Evolutionary conservation across 2,797 vertebrate species (phyloP).

Genomic region (Ctenosaura bakeri): DNA sequence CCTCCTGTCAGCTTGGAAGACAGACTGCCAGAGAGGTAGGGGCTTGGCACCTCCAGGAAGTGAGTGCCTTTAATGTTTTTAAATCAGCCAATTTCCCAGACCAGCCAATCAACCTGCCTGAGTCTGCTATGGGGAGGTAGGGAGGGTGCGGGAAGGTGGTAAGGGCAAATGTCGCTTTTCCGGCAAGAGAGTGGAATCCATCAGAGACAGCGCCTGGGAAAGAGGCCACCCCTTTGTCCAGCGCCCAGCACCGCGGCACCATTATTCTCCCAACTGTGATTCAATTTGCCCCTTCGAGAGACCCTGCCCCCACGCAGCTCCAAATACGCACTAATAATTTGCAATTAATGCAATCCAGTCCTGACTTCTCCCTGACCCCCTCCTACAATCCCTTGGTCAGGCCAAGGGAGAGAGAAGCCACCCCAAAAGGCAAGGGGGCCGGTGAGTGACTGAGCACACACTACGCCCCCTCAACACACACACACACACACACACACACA

Average conservation of each 20-base stretch:
- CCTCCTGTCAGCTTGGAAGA: slow-evolving; percentile 40
- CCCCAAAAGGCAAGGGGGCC: slow-evolving; percentile 62
- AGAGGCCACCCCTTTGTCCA: slow-evolving; percentile 70
- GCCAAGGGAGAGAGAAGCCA: neutral
- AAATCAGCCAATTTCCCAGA: slow-evolving; percentile 60
- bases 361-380: slow-evolving; percentile 67
- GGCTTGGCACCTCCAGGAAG: slow-evolving; percentile 33
- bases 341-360: slow-evolving; percentile 79
- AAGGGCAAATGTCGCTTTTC: neutral
- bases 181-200: neutral
- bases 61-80: slow-evolving; percentile 48
- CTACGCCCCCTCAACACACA: neutral
- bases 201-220: slow-evolving; percentile 64
- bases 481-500: too few species aligned
- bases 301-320: slow-evolving; percentile 68
- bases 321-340: slow-evolving; percentile 75
- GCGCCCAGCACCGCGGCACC: slow-evolving; percentile 73
- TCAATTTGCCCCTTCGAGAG: slow-evolving; percentile 75
- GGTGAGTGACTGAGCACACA: slow-evolving; percentile 16
- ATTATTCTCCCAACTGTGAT: slow-evolving; percentile 72
- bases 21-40: too few species aligned
- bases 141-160: too few species aligned
- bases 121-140: slow-evolving; percentile 48
- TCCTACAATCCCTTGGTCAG: slow-evolving; percentile 62
- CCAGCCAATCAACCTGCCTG: slow-evolving; percentile 36